A percentile compares a stretch with the other conserved stretches of the same genome.
These are phyloP conservation scores for Poeciliopsis infans DNA, from an alignment of 2,797 vertebrate genomes.

Conservation along the genomic window DNA sequence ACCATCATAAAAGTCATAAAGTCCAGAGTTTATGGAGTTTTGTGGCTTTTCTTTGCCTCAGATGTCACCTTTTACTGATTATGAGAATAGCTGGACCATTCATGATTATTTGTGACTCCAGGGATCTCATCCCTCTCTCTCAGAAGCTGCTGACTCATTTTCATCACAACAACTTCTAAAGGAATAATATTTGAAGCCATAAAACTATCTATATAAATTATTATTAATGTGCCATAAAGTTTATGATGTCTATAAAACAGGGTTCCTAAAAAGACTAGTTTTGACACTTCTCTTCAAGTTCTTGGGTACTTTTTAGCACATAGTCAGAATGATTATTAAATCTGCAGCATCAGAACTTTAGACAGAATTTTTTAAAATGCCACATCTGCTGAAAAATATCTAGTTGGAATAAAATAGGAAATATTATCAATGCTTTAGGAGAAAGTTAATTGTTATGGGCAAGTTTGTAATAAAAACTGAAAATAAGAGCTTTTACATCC, in stretches of 20 bases:
- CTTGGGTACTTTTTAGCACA: background rate
- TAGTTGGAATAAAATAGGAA: background rate
- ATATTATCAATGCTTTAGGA: background rate
- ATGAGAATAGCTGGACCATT: constrained; percentile 11
- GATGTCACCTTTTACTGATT: background rate
- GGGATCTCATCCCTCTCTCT: constrained; percentile 33
- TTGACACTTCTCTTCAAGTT: background rate
- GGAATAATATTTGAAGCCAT: constrained; percentile 28
- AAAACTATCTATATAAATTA: constrained; percentile 6
- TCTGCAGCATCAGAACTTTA: background rate
- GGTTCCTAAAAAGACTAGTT: background rate
- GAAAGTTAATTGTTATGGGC: background rate
- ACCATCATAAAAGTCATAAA: background rate
- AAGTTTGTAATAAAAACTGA: background rate
- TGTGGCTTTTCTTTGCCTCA: constrained; percentile 21
- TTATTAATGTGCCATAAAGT: constrained; percentile 4
- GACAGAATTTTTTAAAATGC: background rate
- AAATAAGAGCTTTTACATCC: background rate
- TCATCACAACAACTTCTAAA: constrained; percentile 27
- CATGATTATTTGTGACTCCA: constrained; percentile 34
- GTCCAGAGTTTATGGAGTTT: constrained; percentile 34
- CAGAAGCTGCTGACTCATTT: constrained; percentile 24
- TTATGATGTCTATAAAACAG: background rate
- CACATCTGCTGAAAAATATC: background rate
- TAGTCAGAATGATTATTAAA: background rate